Evolutionary conservation across 2,113 vertebrate genomes (phyloP).

Genomic region (Chascanopsetta lugubris): DNA sequence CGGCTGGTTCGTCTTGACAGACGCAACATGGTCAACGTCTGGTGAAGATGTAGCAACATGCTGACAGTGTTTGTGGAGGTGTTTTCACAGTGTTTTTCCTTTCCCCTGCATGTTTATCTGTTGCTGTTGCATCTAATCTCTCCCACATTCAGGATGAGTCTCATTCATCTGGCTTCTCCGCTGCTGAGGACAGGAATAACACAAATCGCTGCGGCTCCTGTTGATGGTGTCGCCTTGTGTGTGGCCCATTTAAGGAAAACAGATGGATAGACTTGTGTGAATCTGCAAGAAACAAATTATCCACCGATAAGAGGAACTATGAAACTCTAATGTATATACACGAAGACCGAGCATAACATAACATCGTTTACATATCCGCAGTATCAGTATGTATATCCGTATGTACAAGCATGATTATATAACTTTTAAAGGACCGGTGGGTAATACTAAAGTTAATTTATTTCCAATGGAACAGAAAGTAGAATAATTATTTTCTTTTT

Average conservation of each 20-base stretch:
- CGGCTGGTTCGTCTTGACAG: no score
- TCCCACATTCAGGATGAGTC: conserved; percentile 6
- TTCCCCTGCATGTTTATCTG: neutral
- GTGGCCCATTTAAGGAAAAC: conserved; percentile 17
- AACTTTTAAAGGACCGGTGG: no score
- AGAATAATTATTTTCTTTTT: no score
- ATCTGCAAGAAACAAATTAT: no score
- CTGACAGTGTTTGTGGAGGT: neutral
- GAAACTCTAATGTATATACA: no score
- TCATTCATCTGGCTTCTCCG: conserved; percentile 22
- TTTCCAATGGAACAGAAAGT: no score
- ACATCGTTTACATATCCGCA: no score
- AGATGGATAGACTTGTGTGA: conserved; percentile 4
- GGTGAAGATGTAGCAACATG: neutral
- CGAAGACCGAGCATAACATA: no score
- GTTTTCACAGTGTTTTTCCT: conserved; percentile 2
- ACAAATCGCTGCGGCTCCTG: conserved; percentile 28
- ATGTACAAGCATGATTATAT: no score
- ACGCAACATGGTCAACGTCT: neutral
- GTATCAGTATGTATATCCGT: no score
- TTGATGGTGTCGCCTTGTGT: conserved; percentile 37
- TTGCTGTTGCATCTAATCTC: conserved; percentile 26
- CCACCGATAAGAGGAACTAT: no score
- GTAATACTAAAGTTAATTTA: no score
- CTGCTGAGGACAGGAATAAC: conserved; percentile 40